These are phyloP conservation scores for Deilephila porcellus DNA, from an alignment of 2,888 invertebrate genomes.

Conservation along the genomic window DNA sequence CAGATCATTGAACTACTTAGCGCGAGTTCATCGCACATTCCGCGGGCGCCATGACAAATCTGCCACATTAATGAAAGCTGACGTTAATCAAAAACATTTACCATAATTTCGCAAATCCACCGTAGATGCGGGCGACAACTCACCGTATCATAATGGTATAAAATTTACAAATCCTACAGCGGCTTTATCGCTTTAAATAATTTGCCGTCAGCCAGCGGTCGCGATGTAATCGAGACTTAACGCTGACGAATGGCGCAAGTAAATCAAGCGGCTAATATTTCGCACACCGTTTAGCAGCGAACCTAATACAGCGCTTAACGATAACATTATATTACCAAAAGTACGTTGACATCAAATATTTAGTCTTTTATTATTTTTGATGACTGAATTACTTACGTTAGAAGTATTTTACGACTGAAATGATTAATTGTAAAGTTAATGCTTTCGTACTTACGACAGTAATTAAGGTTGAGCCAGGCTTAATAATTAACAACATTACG, in stretches of 20 bases:
- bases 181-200: conserved; percentile 30
- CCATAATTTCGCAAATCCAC: conserved; percentile 1
- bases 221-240: conserved; percentile 49
- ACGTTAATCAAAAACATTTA: background rate
- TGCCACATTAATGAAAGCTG: background rate
- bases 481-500: too few relatives aligned
- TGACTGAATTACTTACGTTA: too few relatives aligned
- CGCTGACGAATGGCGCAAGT: conserved; percentile 63
- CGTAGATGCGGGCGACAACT: conserved; percentile 2
- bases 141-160: background rate
- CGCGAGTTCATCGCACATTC: background rate
- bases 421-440: too few relatives aligned
- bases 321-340: background rate
- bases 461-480: too few relatives aligned
- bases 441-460: too few relatives aligned
- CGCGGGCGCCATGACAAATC: background rate
- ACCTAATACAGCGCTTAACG: conserved; percentile 40
- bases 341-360: conserved; percentile 5
- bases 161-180: conserved; percentile 21
- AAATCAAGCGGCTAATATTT: conserved; percentile 62
- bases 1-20: background rate
- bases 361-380: background rate
- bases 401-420: too few relatives aligned
- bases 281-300: conserved; percentile 52
- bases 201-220: conserved; percentile 33